Conservation (phyloP, 30 jellyfish, hydroid and myxozoan species). For the Hydra vulgaris region DNA sequence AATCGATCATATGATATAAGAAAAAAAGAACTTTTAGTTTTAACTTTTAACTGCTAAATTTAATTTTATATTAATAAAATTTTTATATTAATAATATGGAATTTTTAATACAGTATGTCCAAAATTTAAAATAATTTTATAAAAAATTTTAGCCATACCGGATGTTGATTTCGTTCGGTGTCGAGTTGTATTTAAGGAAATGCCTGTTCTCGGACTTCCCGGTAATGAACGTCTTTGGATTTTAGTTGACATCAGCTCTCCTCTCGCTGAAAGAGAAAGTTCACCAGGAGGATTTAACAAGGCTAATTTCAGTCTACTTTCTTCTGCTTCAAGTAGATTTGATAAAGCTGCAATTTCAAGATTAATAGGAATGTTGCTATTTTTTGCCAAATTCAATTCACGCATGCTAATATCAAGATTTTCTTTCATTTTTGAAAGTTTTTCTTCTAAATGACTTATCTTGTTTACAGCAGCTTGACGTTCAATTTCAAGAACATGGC, state of each 20-base stretch:
- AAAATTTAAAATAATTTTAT: too few species aligned
- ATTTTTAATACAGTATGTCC: too few species aligned
- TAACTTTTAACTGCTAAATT: too few species aligned
- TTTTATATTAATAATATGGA: too few species aligned
- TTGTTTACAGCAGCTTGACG: constrained; percentile 69
- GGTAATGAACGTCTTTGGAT: constrained; percentile 25
- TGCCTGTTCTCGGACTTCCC: constrained; percentile 26
- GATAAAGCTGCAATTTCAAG: constrained; percentile 83
- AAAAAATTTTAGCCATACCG: constrained; percentile 20
- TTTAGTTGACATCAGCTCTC: constrained; percentile 16
- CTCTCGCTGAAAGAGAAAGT: constrained; percentile 16
- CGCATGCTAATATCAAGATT: constrained; percentile 43
- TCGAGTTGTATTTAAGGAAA: constrained; percentile 19
- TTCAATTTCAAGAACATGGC: constrained; percentile 70
- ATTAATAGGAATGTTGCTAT: constrained; percentile 54
- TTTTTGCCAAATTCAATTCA: constrained; percentile 60
- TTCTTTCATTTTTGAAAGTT: constrained; percentile 53
- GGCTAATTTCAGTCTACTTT: constrained; percentile 45
- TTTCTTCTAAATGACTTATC: constrained; percentile 50
- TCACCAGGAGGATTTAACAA: constrained; percentile 51
- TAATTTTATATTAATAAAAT: too few species aligned
- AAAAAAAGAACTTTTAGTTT: too few species aligned
- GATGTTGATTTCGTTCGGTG: constrained; percentile 75
- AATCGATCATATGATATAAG: too few species aligned
- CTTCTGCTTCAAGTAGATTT: constrained; percentile 61